Evolutionary conservation across 2,797 vertebrate genomes (phyloP).

Genomic region (Podarcis siculus): DNA sequence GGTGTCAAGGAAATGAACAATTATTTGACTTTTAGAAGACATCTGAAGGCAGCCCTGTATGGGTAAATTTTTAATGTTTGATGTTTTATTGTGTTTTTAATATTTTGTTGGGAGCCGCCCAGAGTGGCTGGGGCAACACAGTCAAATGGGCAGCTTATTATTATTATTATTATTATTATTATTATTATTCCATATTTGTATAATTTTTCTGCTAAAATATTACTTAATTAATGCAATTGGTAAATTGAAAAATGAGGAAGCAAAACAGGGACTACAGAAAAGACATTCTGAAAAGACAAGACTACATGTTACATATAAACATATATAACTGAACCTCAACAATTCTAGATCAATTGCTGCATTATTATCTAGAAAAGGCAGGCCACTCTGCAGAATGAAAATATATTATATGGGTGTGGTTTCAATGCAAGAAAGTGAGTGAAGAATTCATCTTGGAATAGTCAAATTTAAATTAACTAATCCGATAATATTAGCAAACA

Average conservation of each 20-base stretch:
- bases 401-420: neutral
- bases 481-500: constrained; percentile 11
- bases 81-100: too few species aligned
- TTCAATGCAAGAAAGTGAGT: neutral
- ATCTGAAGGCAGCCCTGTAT: too few species aligned
- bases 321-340: neutral
- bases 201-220: neutral
- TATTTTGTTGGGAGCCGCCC: too few species aligned
- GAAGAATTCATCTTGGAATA: neutral
- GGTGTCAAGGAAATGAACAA: too few species aligned
- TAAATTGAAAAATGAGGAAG: neutral
- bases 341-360: neutral
- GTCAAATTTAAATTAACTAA: neutral
- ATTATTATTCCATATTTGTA: too few species aligned
- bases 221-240: neutral
- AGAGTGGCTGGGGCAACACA: too few species aligned
- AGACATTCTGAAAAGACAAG: neutral
- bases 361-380: neutral
- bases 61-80: too few species aligned
- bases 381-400: neutral
- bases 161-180: too few species aligned
- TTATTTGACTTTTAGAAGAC: too few species aligned
- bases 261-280: neutral
- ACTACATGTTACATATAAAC: neutral
- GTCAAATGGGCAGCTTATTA: too few species aligned